Conservation (phyloP, 2,113 vertebrate species). For the Ancistrus triradiatus region DNA sequence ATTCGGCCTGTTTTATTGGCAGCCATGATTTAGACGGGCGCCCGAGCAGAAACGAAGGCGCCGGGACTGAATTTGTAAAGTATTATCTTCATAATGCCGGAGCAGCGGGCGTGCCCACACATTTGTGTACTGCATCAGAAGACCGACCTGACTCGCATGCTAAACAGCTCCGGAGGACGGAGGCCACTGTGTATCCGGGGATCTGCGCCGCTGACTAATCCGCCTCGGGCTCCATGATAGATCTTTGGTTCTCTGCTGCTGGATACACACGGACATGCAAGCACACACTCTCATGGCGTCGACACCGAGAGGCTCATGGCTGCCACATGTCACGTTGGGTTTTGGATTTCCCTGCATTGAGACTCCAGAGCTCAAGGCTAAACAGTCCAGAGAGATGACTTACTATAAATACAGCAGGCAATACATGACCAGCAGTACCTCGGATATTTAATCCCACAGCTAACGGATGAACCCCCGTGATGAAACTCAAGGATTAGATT, state of each 20-base stretch:
- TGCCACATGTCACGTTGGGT: background rate
- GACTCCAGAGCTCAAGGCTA: background rate
- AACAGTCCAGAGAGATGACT: background rate
- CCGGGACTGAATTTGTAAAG: background rate
- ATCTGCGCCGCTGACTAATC: constrained; percentile 25
- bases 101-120: constrained; percentile 22
- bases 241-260: constrained; percentile 12
- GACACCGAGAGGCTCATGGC: constrained; percentile 1
- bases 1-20: constrained; percentile 24
- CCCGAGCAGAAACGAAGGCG: constrained; percentile 6
- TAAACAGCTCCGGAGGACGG: constrained; percentile 39
- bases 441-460: too few relatives aligned
- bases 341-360: background rate
- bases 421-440: too few relatives aligned
- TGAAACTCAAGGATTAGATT: too few relatives aligned
- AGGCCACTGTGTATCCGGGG: constrained; percentile 26
- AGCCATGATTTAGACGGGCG: constrained; percentile 12
- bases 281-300: background rate
- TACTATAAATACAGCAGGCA: too few relatives aligned
- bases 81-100: constrained; percentile 17
- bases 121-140: constrained; percentile 28
- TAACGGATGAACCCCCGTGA: too few relatives aligned
- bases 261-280: background rate
- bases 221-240: constrained; percentile 30
- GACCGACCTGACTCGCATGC: constrained; percentile 37